phyloP scores from a whole-genome alignment of 2,797 vertebrate genomes.

The Atherinosoma microstoma region DNA sequence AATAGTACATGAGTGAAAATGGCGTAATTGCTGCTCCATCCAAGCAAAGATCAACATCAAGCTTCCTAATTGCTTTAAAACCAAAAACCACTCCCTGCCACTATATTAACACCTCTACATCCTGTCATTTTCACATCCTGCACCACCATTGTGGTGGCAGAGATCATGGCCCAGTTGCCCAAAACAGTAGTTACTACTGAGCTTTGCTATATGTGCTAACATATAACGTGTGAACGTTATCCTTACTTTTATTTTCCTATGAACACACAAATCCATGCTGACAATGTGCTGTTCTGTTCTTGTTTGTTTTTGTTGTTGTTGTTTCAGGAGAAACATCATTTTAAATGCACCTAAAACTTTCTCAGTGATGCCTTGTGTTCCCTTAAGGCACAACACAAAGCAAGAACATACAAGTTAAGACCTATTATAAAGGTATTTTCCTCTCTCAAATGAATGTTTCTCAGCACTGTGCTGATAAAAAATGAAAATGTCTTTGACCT shows the following conservation, averaged over 20 bases:
- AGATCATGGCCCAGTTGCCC: constrained; percentile 9
- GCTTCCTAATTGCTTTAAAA: constrained; percentile 27
- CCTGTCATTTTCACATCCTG: constrained; percentile 7
- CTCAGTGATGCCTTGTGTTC: constrained; percentile 31
- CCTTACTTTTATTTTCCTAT: constrained; percentile 5
- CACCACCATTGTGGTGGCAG: background rate
- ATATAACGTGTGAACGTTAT: background rate
- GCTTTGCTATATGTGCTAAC: background rate
- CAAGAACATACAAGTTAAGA: constrained; percentile 69
- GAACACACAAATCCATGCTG: constrained; percentile 7
- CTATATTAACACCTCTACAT: constrained; percentile 22
- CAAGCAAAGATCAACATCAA: constrained; percentile 1
- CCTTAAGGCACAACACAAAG: constrained; percentile 48
- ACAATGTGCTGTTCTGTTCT: background rate
- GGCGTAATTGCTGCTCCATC: background rate
- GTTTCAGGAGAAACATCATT: constrained; percentile 31
- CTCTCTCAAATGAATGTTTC: constrained; percentile 45
- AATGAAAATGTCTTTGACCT: constrained; percentile 57
- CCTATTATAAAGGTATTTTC: constrained; percentile 64
- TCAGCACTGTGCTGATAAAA: constrained; percentile 42
- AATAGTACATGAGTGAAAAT: background rate
- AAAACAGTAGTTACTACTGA: background rate
- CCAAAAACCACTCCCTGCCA: background rate
- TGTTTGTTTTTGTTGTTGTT: constrained; percentile 8
- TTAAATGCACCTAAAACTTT: constrained; percentile 21